Evolutionary conservation across 2,797 vertebrate genomes (phyloP).

Genomic region (Xerus rutilus): DNA sequence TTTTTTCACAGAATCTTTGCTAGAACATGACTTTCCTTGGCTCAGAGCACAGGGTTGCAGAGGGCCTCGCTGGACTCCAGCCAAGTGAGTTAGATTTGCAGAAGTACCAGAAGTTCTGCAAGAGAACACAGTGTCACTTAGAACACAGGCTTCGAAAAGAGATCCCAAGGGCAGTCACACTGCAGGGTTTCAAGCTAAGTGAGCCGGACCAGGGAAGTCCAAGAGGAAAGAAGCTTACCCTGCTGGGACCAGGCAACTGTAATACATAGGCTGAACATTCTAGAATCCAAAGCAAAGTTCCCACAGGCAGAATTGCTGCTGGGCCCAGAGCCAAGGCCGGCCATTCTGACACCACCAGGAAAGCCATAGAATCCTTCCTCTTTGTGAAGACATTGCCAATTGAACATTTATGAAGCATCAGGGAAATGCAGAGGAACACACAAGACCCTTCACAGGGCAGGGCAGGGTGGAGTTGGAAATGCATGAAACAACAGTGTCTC

Average conservation of each 20-base stretch:
- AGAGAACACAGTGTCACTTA: slow-evolving; percentile 14
- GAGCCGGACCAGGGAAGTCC: background rate
- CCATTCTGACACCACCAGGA: background rate
- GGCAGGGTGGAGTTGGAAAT: background rate
- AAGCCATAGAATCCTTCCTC: background rate
- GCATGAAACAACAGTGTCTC: background rate
- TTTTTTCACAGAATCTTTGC: slow-evolving; percentile 59
- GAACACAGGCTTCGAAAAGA: background rate
- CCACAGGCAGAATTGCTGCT: background rate
- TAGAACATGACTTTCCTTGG: slow-evolving; percentile 70
- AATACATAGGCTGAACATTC: background rate
- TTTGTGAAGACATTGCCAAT: background rate
- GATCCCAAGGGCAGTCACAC: background rate
- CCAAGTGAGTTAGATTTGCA: slow-evolving; percentile 60
- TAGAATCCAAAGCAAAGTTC: slow-evolving; percentile 1
- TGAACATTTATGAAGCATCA: background rate
- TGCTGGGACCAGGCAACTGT: background rate
- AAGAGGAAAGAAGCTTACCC: background rate
- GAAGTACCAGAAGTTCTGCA: background rate
- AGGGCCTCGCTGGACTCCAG: background rate
- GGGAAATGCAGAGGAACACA: background rate
- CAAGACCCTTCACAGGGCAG: background rate
- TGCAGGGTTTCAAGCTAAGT: background rate
- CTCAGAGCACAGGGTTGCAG: slow-evolving; percentile 46
- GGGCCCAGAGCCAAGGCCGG: background rate